These are phyloP conservation scores for Pocillopora grandis DNA, from an alignment of 92 coral and sea anemone species.

Conservation along the genomic window DNA sequence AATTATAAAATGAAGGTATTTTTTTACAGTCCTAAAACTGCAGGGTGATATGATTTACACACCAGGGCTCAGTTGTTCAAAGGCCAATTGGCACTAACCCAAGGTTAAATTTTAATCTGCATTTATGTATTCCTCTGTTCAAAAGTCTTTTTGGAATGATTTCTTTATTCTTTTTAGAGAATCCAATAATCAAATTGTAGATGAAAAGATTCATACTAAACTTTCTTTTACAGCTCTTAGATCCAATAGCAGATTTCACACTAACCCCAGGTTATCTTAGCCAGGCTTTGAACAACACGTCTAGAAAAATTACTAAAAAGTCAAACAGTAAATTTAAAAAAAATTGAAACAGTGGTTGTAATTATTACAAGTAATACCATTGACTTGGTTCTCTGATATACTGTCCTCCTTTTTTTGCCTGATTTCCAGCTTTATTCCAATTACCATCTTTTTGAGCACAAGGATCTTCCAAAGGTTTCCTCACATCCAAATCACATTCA, in stretches of 20 bases:
- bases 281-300: no score
- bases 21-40: background rate
- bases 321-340: background rate
- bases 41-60: background rate
- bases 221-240: no score
- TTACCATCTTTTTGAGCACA: constrained; percentile 20
- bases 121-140: no score
- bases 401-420: background rate
- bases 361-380: background rate
- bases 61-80: background rate
- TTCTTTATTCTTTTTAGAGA: no score
- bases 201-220: no score
- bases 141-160: no score
- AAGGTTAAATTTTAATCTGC: no score
- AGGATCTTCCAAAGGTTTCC: constrained; percentile 15
- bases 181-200: no score
- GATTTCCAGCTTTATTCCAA: background rate
- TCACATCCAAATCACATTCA: background rate
- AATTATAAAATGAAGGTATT: constrained; percentile 17
- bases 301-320: background rate
- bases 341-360: background rate
- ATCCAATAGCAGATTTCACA: no score
- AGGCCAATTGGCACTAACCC: background rate
- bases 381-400: background rate
- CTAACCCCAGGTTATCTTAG: no score